A percentile compares a stretch with the other conserved stretches of the same genome.
Conservation (phyloP, 2,797 vertebrate species). For the Catostomus latipinnis region DNA sequence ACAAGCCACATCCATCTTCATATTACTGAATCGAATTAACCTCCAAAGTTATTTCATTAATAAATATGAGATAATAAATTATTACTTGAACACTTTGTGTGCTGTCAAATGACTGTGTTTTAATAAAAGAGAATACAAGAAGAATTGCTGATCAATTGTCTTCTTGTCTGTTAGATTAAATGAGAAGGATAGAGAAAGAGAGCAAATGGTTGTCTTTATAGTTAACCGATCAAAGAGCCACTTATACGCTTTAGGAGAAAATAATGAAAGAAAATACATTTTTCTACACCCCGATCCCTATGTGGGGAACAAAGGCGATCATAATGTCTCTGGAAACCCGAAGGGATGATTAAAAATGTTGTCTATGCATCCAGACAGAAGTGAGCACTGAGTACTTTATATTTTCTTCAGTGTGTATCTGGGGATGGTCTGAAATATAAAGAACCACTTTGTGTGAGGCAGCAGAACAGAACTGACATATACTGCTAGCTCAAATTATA, state of each 20-base stretch:
- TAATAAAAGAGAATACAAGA: conserved; percentile 42
- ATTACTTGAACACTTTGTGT: conserved; percentile 51
- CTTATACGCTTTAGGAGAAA: conserved; percentile 53
- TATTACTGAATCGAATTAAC: conserved; percentile 63
- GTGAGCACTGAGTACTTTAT: conserved; percentile 25
- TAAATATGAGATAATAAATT: conserved; percentile 66
- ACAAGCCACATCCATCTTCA: conserved; percentile 43
- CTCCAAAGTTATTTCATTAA: conserved; percentile 64
- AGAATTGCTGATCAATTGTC: conserved; percentile 58
- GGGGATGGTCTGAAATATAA: conserved; percentile 36
- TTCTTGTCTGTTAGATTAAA: conserved; percentile 49
- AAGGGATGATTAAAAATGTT: conserved; percentile 47
- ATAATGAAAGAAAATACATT: conserved; percentile 52
- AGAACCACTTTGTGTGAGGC: background rate
- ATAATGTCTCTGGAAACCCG: conserved; percentile 47
- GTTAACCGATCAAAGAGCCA: conserved; percentile 57
- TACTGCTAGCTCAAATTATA: conserved; percentile 28
- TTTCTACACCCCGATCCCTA: conserved; percentile 45
- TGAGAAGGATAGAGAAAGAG: conserved; percentile 7
- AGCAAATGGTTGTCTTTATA: conserved; percentile 46
- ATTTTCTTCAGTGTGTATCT: conserved; percentile 35
- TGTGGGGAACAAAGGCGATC: conserved; percentile 50
- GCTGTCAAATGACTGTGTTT: conserved; percentile 47
- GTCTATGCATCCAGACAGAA: conserved; percentile 48
- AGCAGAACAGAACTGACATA: conserved; percentile 5